Evolutionary conservation across 2,113 vertebrate species (phyloP).

Genomic region (Podocnemis expansa): DNA sequence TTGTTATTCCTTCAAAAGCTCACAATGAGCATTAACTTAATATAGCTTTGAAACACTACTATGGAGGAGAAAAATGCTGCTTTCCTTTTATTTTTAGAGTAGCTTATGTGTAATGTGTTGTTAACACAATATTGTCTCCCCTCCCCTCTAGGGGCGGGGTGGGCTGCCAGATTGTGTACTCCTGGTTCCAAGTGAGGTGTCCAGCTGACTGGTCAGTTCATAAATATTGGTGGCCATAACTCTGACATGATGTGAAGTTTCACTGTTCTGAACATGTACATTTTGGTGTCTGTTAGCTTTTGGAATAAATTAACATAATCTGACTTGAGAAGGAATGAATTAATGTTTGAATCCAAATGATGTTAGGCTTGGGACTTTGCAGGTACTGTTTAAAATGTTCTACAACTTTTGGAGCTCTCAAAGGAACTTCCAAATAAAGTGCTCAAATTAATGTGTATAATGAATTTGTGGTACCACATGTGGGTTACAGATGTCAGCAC

Average conservation of each 20-base stretch:
- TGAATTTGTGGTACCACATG: not conserved
- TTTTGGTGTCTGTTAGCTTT: not conserved
- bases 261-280: not conserved
- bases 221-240: too few species aligned
- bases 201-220: too few species aligned
- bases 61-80: too few species aligned
- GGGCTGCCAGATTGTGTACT: too few species aligned
- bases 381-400: not conserved
- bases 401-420: not conserved
- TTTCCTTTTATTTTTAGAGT: too few species aligned
- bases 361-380: not conserved
- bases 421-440: not conserved
- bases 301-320: not conserved
- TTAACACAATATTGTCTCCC: too few species aligned
- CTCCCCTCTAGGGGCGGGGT: too few species aligned
- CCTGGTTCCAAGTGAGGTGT: too few species aligned
- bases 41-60: too few species aligned
- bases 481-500: not conserved
- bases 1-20: too few species aligned
- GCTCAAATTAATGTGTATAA: not conserved
- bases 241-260: not conserved
- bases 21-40: too few species aligned
- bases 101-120: too few species aligned
- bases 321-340: slow-evolving; percentile 24
- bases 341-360: not conserved